phyloP scores from a whole-genome alignment of 2,113 vertebrate species.

The Australoheros scitulus region DNA sequence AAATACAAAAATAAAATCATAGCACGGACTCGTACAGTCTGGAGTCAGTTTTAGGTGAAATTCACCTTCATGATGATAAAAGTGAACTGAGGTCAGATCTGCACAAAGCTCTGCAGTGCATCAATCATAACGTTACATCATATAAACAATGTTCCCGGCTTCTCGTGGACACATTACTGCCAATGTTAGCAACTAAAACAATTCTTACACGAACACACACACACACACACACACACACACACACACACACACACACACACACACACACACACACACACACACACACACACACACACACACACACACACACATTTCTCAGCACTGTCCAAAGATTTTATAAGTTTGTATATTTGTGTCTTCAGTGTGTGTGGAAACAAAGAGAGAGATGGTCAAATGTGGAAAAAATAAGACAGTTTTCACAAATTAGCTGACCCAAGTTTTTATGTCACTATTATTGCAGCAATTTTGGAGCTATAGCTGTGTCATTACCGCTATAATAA shows the following conservation, averaged over 20 bases:
- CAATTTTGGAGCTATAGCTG: neutral
- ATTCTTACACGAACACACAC: neutral
- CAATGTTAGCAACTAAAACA: no score
- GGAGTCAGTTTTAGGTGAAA: no score
- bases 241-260: neutral
- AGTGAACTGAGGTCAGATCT: no score
- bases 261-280: constrained; percentile 15
- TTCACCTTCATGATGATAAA: no score
- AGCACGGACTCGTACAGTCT: no score
- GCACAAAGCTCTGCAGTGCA: no score
- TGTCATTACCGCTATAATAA: neutral
- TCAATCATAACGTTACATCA: no score
- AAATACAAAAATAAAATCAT: no score
- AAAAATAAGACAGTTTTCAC: constrained; percentile 9
- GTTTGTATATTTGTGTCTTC: constrained; percentile 46
- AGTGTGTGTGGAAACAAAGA: neutral
- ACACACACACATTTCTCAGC: constrained; percentile 55
- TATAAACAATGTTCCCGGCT: no score
- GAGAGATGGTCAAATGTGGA: constrained; percentile 13
- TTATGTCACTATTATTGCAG: neutral
- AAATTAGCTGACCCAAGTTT: constrained; percentile 16
- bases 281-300: constrained; percentile 6
- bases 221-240: no score
- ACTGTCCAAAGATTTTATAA: constrained; percentile 57
- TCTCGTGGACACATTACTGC: no score